A percentile compares a stretch with the other conserved stretches of the same genome.
phyloP scores from a whole-genome alignment of 2,113 vertebrate species.

The Hippopotamus amphibius region DNA sequence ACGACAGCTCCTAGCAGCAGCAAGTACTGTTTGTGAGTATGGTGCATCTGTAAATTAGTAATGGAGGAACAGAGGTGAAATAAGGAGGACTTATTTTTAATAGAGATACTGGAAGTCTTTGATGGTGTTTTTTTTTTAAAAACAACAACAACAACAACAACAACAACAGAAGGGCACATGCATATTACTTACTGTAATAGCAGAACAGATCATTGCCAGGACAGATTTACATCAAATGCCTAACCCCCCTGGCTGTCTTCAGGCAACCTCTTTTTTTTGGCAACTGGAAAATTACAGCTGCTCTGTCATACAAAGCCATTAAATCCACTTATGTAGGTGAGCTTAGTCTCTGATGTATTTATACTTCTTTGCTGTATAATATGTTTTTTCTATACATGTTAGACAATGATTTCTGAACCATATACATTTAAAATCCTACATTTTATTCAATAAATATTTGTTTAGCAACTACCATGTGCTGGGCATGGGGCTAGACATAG shows the following conservation, averaged over 20 bases:
- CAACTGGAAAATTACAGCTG: constrained; percentile 67
- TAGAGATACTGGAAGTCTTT: background rate
- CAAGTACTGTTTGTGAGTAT: constrained; percentile 71
- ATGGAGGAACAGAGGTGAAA: constrained; percentile 57
- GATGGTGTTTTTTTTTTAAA: background rate
- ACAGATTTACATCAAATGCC: constrained; percentile 58
- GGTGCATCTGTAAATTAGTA: constrained; percentile 59
- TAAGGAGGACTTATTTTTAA: constrained; percentile 69
- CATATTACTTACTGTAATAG: background rate
- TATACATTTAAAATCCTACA: background rate
- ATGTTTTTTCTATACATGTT: background rate
- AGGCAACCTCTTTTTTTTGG: constrained; percentile 60
- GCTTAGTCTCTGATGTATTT: background rate
- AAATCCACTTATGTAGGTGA: constrained; percentile 69
- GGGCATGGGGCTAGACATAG: background rate
- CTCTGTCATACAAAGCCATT: constrained; percentile 65
- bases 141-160: background rate
- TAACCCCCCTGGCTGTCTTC: background rate
- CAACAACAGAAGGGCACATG: background rate
- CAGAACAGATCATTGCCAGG: background rate
- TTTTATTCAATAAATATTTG: constrained; percentile 29
- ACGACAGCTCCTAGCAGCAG: constrained; percentile 74
- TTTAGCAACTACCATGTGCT: background rate
- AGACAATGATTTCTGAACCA: background rate
- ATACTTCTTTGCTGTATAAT: constrained; percentile 18